phyloP scores from a whole-genome alignment of 2,888 invertebrate species.

The Papilio gigon region DNA sequence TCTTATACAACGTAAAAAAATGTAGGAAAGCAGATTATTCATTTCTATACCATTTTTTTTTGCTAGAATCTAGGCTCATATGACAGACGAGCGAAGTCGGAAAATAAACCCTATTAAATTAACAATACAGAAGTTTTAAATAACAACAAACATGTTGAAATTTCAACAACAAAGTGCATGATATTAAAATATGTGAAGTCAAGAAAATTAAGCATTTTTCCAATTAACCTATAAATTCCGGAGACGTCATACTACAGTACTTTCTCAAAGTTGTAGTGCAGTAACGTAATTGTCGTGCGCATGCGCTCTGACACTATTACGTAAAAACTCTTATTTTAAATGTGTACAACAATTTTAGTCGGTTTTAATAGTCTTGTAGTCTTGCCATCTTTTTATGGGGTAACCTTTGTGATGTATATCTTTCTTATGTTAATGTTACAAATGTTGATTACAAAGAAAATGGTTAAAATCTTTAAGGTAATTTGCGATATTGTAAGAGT shows the following conservation, averaged over 20 bases:
- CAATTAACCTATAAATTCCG: slow-evolving; percentile 12
- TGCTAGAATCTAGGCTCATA: too few species aligned
- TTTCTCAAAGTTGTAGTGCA: slow-evolving; percentile 52
- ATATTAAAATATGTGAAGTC: slow-evolving; percentile 49
- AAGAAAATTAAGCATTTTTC: not conserved
- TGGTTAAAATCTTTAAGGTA: too few species aligned
- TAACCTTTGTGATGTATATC: not conserved
- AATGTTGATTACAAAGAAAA: not conserved
- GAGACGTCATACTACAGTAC: slow-evolving; percentile 1
- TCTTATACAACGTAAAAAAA: too few species aligned
- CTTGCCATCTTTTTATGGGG: not conserved
- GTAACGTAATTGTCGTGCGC: slow-evolving; percentile 43
- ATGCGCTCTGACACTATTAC: slow-evolving; percentile 31
- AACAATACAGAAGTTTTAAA: too few species aligned
- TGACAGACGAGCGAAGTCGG: too few species aligned
- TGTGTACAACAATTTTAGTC: not conserved
- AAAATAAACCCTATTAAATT: too few species aligned
- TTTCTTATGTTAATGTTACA: not conserved
- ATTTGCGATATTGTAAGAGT: too few species aligned
- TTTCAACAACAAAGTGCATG: not conserved
- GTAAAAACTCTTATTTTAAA: slow-evolving; percentile 27
- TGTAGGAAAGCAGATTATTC: too few species aligned
- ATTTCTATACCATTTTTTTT: too few species aligned
- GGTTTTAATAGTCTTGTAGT: not conserved
- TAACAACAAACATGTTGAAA: slow-evolving; percentile 2